These are phyloP conservation scores for Carettochelys insculpta DNA, from an alignment of 2,113 vertebrate species.

Conservation along the genomic window DNA sequence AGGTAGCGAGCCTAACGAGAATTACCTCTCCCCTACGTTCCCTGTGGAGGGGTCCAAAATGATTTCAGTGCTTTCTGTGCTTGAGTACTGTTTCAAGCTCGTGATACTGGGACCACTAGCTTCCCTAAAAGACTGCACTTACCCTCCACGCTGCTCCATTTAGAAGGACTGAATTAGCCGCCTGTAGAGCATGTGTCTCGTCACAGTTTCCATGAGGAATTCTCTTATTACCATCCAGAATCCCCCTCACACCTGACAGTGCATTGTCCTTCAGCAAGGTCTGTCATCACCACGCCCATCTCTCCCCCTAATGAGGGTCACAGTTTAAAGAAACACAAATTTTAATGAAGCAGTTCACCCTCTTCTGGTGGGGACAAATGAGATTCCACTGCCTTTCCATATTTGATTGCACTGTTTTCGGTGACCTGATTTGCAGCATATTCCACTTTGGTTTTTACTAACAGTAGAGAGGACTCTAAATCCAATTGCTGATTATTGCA, in stretches of 20 bases:
- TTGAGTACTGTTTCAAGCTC: not conserved
- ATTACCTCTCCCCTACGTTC: not conserved
- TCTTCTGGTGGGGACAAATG: not conserved
- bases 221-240: not conserved
- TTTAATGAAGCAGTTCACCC: not conserved
- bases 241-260: not conserved
- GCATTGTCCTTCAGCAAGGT: not conserved
- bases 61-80: not conserved
- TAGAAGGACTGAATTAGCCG: not conserved
- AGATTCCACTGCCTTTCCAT: not conserved
- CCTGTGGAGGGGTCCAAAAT: not conserved
- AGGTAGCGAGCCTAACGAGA: not conserved
- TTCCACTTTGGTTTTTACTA: not conserved
- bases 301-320: not conserved
- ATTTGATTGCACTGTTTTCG: not conserved
- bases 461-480: not conserved
- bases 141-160: not conserved
- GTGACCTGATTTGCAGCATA: not conserved
- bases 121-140: not conserved
- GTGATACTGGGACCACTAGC: not conserved
- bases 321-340: not conserved
- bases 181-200: not conserved
- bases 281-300: not conserved
- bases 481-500: not conserved
- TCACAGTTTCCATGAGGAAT: not conserved